Base-by-base conservation (phyloP, 2,888 invertebrate species). In the Trisateles emortualis region DNA sequence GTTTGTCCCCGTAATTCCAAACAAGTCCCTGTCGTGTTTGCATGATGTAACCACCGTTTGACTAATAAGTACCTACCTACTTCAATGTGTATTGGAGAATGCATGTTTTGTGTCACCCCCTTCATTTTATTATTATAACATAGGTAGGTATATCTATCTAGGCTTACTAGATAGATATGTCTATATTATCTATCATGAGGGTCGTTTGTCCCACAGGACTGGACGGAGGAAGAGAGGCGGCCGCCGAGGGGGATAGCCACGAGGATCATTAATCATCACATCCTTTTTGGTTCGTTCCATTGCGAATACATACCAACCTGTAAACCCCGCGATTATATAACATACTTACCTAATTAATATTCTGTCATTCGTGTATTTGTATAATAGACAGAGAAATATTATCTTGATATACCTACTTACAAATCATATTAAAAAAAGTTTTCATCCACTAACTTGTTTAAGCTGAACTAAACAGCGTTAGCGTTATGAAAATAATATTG, bases 201-300 rank as follows among this genome's bases (percentile, higher is more conserved):
- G 57, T 59, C 63, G 44, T 59, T 75, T 73, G 71, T 70, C 78
- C 74, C 57, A 39, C 83, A 93, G 93, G 93, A 93, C 73, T 93
- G 93, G 93, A 78, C 86, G 80, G 93, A 93, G 79, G 93, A 93
- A 79, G 93, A 93, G 84, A 92, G 83, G 84, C 86, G 69, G 62
- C 93, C 93, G 51, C 93, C 93, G 74, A 85, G 93, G 67, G 93
- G 93, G 71, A 93, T 93, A 78, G 93, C 93, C 56, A 93, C 93
- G 77, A 92, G 93, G 83, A 93, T 93, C 68, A 93, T 93, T 79
- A 93, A 93, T 77, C 93, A 93, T 75, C 93, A 93, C 75, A 93
- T 93, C 68, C 88, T 93, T 59, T 93, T 93, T 84, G 93, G 93
- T 93, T 82, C 69, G 74, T 72, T 43, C 47, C 50, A 54, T 49